Evolutionary conservation across 2,113 vertebrate species (phyloP).

Genomic region (Hypocryptadius cinnamomeus): DNA sequence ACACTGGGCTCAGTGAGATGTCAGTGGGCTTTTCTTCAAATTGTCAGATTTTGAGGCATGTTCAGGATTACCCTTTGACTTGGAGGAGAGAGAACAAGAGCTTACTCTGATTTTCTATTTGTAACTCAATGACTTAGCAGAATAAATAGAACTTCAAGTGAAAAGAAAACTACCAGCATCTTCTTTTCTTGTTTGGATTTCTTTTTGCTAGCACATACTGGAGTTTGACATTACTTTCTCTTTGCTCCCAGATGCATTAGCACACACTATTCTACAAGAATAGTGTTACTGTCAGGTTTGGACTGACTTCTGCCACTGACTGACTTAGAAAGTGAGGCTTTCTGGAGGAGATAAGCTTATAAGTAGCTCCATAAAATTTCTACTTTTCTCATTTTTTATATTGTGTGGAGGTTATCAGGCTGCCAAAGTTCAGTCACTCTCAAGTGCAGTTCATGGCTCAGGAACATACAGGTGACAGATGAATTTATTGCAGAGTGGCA

Average conservation of each 20-base stretch:
- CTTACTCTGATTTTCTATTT: background rate
- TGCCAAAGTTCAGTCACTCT: constrained; percentile 18
- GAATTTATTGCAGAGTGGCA: background rate
- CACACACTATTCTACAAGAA: background rate
- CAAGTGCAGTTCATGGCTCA: background rate
- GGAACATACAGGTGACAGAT: background rate
- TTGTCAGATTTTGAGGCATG: background rate
- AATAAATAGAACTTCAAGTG: background rate
- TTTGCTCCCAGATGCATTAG: background rate
- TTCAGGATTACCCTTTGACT: background rate
- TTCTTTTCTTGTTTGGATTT: background rate
- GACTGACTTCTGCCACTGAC: constrained; percentile 41
- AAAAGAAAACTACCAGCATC: background rate
- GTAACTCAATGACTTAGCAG: background rate
- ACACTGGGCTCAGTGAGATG: background rate
- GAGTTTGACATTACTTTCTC: background rate
- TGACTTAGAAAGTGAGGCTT: constrained; percentile 33
- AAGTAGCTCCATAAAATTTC: constrained; percentile 20
- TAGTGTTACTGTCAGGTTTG: constrained; percentile 1
- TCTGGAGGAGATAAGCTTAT: constrained; percentile 23
- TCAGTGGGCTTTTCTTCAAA: background rate
- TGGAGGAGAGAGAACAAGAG: background rate
- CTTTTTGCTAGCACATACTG: background rate
- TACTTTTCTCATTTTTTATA: background rate
- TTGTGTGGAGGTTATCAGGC: constrained; percentile 25